phyloP scores from a whole-genome alignment of 2,113 vertebrate species.

The Bothrops jararaca region DNA sequence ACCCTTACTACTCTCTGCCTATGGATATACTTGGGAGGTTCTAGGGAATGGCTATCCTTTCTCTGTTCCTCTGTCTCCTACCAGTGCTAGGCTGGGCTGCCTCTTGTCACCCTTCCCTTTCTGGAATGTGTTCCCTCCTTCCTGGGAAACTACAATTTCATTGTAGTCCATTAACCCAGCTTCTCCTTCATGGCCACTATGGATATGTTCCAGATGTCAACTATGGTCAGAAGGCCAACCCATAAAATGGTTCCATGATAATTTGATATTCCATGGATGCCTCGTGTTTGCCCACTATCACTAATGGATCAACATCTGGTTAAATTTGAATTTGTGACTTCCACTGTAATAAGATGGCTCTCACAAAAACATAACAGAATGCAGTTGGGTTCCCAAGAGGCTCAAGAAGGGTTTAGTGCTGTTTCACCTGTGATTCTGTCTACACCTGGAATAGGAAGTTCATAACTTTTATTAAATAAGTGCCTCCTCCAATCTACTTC shows the following conservation, averaged over 20 bases:
- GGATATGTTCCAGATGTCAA: not conserved
- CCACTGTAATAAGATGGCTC: not conserved
- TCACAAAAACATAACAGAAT: not conserved
- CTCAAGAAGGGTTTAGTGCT: not conserved
- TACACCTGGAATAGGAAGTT: not conserved
- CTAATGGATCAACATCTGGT: not conserved
- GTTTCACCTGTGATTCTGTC: not conserved
- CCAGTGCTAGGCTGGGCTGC: not conserved
- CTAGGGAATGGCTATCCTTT: not conserved
- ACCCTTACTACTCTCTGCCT: not conserved
- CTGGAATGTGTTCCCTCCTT: not conserved
- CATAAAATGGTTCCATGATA: not conserved
- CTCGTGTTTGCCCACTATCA: not conserved
- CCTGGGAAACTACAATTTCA: not conserved
- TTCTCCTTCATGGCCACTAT: not conserved
- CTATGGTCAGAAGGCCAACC: not conserved
- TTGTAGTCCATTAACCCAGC: not conserved
- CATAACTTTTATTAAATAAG: not conserved
- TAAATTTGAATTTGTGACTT: not conserved
- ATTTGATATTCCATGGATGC: not conserved
- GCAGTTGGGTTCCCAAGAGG: not conserved
- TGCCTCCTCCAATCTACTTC: not conserved
- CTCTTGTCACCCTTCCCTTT: not conserved
- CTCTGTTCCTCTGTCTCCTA: not conserved
- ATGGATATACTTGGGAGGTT: not conserved